These are phyloP conservation scores for Neogobius melanostomus DNA, from an alignment of 2,113 vertebrate genomes.

Conservation along the genomic window DNA sequence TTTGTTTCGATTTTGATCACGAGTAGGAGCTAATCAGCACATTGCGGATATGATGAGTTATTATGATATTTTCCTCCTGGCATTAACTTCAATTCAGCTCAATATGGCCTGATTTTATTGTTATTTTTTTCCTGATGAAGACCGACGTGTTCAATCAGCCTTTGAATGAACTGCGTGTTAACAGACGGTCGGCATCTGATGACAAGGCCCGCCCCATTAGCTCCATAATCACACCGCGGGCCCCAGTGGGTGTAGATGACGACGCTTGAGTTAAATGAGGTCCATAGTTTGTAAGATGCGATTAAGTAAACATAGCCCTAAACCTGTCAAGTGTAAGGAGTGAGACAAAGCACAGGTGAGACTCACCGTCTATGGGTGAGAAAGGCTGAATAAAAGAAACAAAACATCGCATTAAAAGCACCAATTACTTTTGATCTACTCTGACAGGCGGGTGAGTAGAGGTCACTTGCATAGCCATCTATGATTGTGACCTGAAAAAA, in stretches of 20 bases:
- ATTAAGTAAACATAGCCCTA: constrained; percentile 30
- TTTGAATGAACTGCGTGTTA: constrained; percentile 60
- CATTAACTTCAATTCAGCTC: constrained; percentile 44
- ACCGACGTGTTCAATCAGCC: constrained; percentile 66
- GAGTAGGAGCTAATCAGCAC: constrained; percentile 38
- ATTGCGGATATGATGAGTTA: constrained; percentile 36
- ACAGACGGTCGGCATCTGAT: constrained; percentile 67
- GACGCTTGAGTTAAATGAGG: constrained; percentile 36
- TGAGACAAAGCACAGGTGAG: constrained; percentile 30
- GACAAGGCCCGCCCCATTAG: constrained; percentile 69
- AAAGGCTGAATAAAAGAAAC: constrained; percentile 24
- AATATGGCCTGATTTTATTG: constrained; percentile 55
- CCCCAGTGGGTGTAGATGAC: constrained; percentile 55
- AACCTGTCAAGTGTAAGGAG: neutral
- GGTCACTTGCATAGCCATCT: constrained; percentile 14
- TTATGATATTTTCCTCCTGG: constrained; percentile 39
- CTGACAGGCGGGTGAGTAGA: constrained; percentile 21
- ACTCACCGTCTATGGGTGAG: neutral
- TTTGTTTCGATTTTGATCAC: constrained; percentile 37
- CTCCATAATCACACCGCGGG: constrained; percentile 58
- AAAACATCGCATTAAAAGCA: constrained; percentile 28
- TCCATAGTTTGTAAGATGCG: constrained; percentile 15
- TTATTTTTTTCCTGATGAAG: constrained; percentile 59
- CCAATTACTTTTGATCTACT: constrained; percentile 47
- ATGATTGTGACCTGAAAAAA: constrained; percentile 28